phyloP scores from a whole-genome alignment of 2,797 vertebrate species.

The Petrocephalus schoutedeni region DNA sequence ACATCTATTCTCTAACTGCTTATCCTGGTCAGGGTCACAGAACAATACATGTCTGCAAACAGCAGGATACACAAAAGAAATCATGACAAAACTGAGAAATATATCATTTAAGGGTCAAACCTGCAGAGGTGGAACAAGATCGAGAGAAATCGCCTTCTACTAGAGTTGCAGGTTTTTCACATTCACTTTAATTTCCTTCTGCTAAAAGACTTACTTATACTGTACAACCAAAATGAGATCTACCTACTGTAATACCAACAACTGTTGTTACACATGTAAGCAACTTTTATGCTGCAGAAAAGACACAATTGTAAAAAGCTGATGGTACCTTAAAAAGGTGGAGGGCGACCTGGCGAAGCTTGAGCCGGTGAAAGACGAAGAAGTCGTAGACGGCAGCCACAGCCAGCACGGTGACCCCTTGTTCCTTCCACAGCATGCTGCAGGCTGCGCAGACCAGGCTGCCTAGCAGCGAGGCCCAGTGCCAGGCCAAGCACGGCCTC shows the following conservation, averaged over 20 bases:
- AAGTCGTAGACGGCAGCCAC: conserved; percentile 84
- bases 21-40: neutral
- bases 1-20: neutral
- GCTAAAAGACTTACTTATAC: neutral
- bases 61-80: too few species aligned
- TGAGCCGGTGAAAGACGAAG: conserved; percentile 85
- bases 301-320: neutral
- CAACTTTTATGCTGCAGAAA: neutral
- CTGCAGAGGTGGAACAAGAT: neutral
- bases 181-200: neutral
- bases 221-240: neutral
- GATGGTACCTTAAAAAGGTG: conserved; percentile 76
- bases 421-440: conserved; percentile 99
- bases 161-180: neutral
- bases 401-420: conserved; percentile 91
- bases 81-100: neutral
- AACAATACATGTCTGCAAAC: neutral
- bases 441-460: conserved; percentile 79
- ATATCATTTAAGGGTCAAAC: neutral
- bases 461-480: conserved; percentile 78
- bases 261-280: neutral
- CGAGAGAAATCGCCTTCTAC: neutral
- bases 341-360: conserved; percentile 72
- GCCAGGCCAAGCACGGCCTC: conserved; percentile 55
- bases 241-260: neutral